phyloP scores from a whole-genome alignment of 2,888 invertebrate genomes.

The Drosophila parthenogenetica region DNA sequence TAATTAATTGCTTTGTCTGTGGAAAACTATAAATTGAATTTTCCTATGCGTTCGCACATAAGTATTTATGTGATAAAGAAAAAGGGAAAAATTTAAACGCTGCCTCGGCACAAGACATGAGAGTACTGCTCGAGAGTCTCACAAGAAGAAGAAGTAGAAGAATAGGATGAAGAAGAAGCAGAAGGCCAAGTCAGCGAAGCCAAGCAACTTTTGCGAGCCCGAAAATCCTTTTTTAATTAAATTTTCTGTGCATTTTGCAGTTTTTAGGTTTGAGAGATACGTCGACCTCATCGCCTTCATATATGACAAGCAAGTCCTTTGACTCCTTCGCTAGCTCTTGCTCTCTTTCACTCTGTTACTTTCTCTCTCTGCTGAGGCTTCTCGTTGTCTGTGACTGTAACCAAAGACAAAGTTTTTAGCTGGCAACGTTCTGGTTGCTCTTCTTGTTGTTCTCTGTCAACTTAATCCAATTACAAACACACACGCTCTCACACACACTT shows the following conservation, averaged over 20 bases:
- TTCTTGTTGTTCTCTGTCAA: conserved; percentile 67
- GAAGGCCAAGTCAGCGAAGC: conserved; percentile 69
- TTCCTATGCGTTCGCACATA: conserved; percentile 62
- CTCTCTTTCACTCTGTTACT: neutral
- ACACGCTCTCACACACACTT: conserved; percentile 10
- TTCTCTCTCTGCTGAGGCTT: conserved; percentile 33
- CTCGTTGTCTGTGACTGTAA: conserved; percentile 54
- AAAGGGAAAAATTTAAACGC: conserved; percentile 36
- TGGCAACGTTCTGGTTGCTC: conserved; percentile 54
- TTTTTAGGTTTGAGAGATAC: conserved; percentile 72
- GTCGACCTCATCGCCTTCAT: conserved; percentile 45
- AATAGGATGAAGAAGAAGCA: neutral
- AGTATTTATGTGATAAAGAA: conserved; percentile 32
- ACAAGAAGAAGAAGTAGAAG: neutral
- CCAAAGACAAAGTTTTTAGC: conserved; percentile 73
- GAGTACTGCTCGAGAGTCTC: neutral
- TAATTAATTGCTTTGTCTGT: conserved; percentile 72
- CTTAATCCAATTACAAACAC: conserved; percentile 72
- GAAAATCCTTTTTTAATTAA: conserved; percentile 78
- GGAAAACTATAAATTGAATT: conserved; percentile 75
- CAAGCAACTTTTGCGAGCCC: conserved; percentile 70
- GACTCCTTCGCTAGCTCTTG: conserved; percentile 13
- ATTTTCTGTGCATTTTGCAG: conserved; percentile 79
- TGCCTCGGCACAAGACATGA: conserved; percentile 45
- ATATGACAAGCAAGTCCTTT: conserved; percentile 59